phyloP scores from a whole-genome alignment of 2,888 invertebrate genomes.

The Phragmatobia fuliginosa region DNA sequence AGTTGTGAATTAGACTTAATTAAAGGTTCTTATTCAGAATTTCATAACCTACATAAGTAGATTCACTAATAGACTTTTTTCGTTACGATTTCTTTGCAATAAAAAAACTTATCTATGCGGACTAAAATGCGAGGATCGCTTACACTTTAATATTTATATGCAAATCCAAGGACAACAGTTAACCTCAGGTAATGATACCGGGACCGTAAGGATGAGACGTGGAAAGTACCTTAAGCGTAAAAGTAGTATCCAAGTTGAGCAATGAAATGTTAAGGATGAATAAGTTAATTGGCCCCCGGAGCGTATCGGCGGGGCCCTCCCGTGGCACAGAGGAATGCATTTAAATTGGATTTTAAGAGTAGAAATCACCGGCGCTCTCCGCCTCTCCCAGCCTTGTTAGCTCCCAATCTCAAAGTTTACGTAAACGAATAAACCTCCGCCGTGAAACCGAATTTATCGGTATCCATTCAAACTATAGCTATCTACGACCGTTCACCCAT shows the following conservation, averaged over 20 bases:
- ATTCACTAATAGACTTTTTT: not conserved
- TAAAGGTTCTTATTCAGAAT: not conserved
- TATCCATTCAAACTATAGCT: constrained; percentile 71
- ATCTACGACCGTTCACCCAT: constrained; percentile 38
- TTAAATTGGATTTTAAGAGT: constrained; percentile 87
- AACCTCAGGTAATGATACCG: constrained; percentile 49
- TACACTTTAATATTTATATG: constrained; percentile 39
- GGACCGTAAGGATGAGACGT: constrained; percentile 57
- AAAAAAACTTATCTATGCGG: not conserved
- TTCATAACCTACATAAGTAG: not conserved
- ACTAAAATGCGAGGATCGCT: not conserved
- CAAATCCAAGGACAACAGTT: constrained; percentile 44
- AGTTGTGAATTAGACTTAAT: not conserved
- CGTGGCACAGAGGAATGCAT: constrained; percentile 87
- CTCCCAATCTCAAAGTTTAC: constrained; percentile 85
- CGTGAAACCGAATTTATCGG: constrained; percentile 79
- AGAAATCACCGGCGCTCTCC: constrained; percentile 83
- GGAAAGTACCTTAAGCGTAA: constrained; percentile 60
- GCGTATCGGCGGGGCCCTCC: constrained; percentile 83
- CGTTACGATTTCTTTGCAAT: not conserved
- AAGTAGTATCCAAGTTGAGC: constrained; percentile 78
- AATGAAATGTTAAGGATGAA: constrained; percentile 86
- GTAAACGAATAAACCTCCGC: constrained; percentile 84
- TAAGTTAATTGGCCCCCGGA: constrained; percentile 85
- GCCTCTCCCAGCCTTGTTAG: constrained; percentile 83